Evolutionary conservation across 2,113 vertebrate genomes (phyloP).

Genomic region (Tragelaphus strepsiceros): DNA sequence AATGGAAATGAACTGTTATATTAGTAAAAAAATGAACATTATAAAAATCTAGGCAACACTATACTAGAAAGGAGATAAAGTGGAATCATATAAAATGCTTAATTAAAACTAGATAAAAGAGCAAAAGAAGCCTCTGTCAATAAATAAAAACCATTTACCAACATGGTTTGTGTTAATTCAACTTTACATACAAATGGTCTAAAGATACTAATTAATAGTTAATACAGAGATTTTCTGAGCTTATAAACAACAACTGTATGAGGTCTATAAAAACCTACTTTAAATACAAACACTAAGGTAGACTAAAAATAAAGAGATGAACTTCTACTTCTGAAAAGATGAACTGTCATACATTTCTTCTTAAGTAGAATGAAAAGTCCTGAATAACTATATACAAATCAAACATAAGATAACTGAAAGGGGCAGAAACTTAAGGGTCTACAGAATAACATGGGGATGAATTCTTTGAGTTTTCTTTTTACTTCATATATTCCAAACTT

Average conservation of each 20-base stretch:
- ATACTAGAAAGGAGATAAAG: no score
- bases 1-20: no score
- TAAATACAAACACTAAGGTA: background rate
- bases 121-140: no score
- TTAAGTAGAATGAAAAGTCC: background rate
- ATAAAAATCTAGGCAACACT: no score
- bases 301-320: background rate
- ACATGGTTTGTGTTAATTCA: no score
- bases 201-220: background rate
- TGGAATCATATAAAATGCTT: no score
- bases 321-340: background rate
- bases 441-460: background rate
- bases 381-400: background rate
- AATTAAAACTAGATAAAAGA: no score
- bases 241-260: background rate
- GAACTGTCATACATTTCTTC: background rate
- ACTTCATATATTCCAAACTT: background rate
- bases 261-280: background rate
- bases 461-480: background rate
- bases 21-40: no score
- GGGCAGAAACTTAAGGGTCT: background rate
- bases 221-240: background rate
- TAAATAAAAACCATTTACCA: no score
- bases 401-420: background rate
- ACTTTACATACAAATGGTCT: no score